Evolutionary conservation across 2,113 vertebrate species (phyloP).

Genomic region (Spilogale gracilis): DNA sequence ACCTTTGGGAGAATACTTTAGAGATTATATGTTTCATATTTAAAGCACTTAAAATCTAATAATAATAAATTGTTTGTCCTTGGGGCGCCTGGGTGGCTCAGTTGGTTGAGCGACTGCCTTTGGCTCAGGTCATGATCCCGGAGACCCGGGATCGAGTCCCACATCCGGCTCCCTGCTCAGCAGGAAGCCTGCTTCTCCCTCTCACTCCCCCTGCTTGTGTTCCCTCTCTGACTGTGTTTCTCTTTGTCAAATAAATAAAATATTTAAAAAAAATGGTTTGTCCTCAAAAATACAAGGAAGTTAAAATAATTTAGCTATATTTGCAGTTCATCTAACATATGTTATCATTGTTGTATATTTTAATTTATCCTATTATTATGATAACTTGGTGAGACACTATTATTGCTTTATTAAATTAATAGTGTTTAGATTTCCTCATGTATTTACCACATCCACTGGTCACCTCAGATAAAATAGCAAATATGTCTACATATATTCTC

Average conservation of each 20-base stretch:
- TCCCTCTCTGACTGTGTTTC: no score
- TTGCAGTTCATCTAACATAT: background rate
- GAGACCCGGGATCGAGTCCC: no score
- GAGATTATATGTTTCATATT: background rate
- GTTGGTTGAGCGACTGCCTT: no score
- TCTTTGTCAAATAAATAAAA: no score
- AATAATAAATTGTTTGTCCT: background rate
- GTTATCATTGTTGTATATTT: background rate
- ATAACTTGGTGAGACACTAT: background rate
- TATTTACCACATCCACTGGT: background rate
- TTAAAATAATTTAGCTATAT: background rate
- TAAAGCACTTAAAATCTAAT: background rate
- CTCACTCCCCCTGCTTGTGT: no score
- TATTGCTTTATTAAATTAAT: background rate
- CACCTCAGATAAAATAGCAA: background rate
- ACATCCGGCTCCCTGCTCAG: no score
- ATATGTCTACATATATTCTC: background rate
- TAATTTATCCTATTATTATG: background rate
- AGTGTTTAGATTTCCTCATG: background rate
- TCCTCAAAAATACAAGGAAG: background rate
- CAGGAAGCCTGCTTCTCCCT: no score
- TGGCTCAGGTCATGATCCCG: no score
- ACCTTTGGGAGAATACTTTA: background rate
- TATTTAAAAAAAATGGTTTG: no score
- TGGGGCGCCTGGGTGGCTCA: no score